Evolutionary conservation across 2,888 invertebrate species (phyloP).

Genomic region (Volucella inflata): DNA sequence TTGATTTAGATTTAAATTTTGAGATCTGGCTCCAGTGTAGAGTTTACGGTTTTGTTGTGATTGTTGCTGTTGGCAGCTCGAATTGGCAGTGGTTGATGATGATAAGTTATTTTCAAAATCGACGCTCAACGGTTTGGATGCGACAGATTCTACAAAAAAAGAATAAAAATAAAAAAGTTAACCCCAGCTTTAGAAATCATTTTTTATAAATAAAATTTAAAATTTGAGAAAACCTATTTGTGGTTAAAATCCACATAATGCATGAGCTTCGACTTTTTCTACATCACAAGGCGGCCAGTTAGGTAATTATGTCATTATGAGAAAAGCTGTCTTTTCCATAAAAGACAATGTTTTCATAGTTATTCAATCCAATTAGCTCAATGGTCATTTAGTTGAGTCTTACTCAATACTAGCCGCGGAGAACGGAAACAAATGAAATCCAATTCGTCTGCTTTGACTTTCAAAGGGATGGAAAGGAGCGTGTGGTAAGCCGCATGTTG

Average conservation of each 20-base stretch:
- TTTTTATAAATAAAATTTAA: slow-evolving; percentile 13
- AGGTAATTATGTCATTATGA: background rate
- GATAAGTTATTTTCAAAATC: slow-evolving; percentile 80
- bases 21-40: slow-evolving; percentile 75
- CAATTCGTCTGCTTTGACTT: slow-evolving; percentile 1
- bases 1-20: slow-evolving; percentile 14
- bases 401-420: background rate
- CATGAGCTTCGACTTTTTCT: too few species aligned
- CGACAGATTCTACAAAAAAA: slow-evolving; percentile 80
- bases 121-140: slow-evolving; percentile 75
- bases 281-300: too few species aligned
- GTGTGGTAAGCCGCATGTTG: slow-evolving; percentile 54
- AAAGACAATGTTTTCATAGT: background rate
- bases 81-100: slow-evolving; percentile 85
- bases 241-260: too few species aligned
- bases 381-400: slow-evolving; percentile 20
- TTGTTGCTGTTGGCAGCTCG: slow-evolving; percentile 84
- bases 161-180: slow-evolving; percentile 12
- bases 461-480: slow-evolving; percentile 2
- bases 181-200: background rate
- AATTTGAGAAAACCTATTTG: too few species aligned
- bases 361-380: slow-evolving; percentile 66
- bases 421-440: slow-evolving; percentile 14
- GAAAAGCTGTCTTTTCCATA: background rate
- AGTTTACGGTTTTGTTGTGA: slow-evolving; percentile 82